Evolutionary conservation across 2,888 invertebrate species (phyloP).

Genomic region (Monoplex corrugatus): DNA sequence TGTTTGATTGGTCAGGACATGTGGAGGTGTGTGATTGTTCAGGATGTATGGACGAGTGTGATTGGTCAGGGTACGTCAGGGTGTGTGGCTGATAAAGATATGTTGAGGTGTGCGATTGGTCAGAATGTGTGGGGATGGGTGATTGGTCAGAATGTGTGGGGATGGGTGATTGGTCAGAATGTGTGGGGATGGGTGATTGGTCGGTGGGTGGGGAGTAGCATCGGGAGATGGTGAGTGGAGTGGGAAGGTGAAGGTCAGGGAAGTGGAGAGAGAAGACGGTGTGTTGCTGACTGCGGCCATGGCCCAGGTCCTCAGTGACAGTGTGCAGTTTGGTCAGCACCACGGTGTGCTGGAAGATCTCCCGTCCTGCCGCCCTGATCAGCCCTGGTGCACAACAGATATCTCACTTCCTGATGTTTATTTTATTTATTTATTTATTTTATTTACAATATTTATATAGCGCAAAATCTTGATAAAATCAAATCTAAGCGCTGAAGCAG

Average conservation of each 20-base stretch:
- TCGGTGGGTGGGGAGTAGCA: background rate
- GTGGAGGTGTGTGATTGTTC: no score
- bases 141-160: background rate
- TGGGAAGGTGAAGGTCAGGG: conserved; percentile 28
- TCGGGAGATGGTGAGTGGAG: background rate
- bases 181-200: background rate
- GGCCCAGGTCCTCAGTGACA: conserved; percentile 63
- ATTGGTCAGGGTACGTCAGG: no score
- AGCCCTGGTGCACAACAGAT: conserved; percentile 57
- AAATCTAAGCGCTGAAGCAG: no score
- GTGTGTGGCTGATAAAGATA: no score
- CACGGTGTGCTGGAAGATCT: conserved; percentile 70
- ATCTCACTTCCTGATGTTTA: no score
- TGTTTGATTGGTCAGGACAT: no score
- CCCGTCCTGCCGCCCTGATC: conserved; percentile 72
- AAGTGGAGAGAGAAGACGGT: conserved; percentile 66
- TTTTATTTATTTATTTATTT: no score
- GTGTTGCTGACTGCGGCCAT: conserved; percentile 69
- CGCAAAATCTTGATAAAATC: no score
- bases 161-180: background rate
- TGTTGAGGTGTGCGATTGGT: background rate
- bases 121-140: background rate
- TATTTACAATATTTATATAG: no score
- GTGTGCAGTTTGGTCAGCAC: conserved; percentile 63
- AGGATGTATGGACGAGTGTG: no score